These are phyloP conservation scores for Oreochromis mossambicus DNA, from an alignment of 2,797 vertebrate genomes.

Conservation along the genomic window DNA sequence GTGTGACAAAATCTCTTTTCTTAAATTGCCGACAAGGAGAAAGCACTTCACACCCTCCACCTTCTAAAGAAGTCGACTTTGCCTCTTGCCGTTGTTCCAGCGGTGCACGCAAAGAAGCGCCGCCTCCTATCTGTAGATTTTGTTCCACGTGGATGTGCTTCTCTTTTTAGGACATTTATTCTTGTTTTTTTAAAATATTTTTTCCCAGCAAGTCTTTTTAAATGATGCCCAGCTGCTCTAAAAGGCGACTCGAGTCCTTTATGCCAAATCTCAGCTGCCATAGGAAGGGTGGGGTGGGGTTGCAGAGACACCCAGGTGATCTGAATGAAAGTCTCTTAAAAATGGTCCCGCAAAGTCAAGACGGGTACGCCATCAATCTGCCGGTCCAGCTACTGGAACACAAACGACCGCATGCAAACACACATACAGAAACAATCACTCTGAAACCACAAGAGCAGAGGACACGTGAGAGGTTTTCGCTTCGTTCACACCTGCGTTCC, in stretches of 20 bases:
- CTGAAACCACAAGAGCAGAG: background rate
- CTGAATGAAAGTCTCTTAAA: background rate
- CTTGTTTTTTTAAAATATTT: background rate
- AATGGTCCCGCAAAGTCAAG: background rate
- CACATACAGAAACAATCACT: background rate
- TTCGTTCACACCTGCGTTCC: background rate
- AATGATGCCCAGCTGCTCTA: background rate
- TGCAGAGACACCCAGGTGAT: background rate
- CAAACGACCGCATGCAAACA: background rate
- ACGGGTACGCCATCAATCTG: background rate
- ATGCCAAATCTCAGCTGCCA: slow-evolving; percentile 16
- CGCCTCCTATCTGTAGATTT: background rate
- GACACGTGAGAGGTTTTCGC: background rate
- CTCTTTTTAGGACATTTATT: background rate
- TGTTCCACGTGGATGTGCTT: background rate
- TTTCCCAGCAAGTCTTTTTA: background rate
- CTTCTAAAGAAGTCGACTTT: background rate
- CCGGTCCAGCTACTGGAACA: background rate
- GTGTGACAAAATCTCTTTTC: background rate
- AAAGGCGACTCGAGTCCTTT: background rate
- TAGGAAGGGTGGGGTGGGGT: background rate
- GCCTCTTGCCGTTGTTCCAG: background rate
- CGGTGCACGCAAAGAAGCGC: background rate
- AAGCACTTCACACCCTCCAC: background rate
- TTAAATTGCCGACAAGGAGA: slow-evolving; percentile 12